Conservation (phyloP, 2,888 invertebrate species). For the Nemotelus pantherinus region DNA sequence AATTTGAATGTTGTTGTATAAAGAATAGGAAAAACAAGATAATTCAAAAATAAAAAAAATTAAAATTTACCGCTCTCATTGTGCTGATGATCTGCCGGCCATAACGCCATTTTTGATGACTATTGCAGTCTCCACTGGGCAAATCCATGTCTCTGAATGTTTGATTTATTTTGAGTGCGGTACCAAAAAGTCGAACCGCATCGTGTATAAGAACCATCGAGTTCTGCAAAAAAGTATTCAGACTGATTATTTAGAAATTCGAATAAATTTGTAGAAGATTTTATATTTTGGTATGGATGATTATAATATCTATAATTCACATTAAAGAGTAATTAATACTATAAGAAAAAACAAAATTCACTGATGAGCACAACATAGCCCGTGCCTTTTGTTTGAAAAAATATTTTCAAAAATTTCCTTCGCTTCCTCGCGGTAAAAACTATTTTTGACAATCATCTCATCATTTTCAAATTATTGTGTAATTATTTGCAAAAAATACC, state of each 20-base stretch:
- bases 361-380: too few relatives aligned
- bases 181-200: slow-evolving; percentile 74
- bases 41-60: too few relatives aligned
- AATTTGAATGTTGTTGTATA: too few relatives aligned
- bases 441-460: background rate
- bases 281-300: background rate
- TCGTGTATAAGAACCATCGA: slow-evolving; percentile 74
- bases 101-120: background rate
- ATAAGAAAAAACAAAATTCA: too few relatives aligned
- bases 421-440: background rate
- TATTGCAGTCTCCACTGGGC: slow-evolving; percentile 61
- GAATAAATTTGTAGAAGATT: background rate
- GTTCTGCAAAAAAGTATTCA: slow-evolving; percentile 2
- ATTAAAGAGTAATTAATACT: too few relatives aligned
- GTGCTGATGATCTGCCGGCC: slow-evolving; percentile 58
- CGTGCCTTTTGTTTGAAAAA: too few relatives aligned
- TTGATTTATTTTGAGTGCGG: slow-evolving; percentile 66
- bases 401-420: background rate
- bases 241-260: background rate
- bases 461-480: background rate
- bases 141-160: slow-evolving; percentile 58
- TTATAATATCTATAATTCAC: too few relatives aligned
- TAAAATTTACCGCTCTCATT: slow-evolving; percentile 69
- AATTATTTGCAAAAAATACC: slow-evolving; percentile 43
- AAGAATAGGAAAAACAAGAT: too few relatives aligned